Evolutionary conservation across 2,113 vertebrate species (phyloP).

Genomic region (Pipa parva): DNA sequence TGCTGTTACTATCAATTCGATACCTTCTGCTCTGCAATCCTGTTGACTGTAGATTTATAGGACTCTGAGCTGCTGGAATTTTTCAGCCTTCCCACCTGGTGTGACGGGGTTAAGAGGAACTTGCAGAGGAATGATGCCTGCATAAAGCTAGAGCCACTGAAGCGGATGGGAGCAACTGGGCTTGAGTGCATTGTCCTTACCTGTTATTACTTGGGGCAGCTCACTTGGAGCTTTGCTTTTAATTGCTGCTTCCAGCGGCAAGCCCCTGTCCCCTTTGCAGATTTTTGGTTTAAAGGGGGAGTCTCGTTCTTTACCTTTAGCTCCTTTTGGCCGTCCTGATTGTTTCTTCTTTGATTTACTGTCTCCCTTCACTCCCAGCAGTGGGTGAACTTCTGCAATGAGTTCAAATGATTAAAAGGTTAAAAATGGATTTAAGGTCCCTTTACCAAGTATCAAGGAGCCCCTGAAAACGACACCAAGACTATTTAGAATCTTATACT

Average conservation of each 20-base stretch:
- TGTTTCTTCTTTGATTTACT: slow-evolving; percentile 99
- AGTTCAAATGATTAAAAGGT: not conserved
- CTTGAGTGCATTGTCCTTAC: slow-evolving; percentile 70
- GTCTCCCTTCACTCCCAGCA: slow-evolving; percentile 96
- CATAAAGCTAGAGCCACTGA: slow-evolving; percentile 29
- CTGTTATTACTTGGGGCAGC: slow-evolving; percentile 83
- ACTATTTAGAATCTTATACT: too few relatives aligned
- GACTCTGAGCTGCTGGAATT: not conserved
- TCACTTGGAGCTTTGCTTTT: slow-evolving; percentile 89
- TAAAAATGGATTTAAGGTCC: not conserved
- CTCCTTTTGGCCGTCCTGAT: slow-evolving; percentile 95
- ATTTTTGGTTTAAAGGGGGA: slow-evolving; percentile 96
- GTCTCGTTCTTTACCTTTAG: slow-evolving; percentile 99
- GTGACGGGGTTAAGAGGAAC: slow-evolving; percentile 16
- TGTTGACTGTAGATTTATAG: not conserved
- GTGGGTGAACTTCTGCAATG: slow-evolving; percentile 85
- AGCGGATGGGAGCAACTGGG: slow-evolving; percentile 22
- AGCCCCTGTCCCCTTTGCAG: slow-evolving; percentile 92
- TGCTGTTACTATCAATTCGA: too few relatives aligned
- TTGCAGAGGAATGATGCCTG: not conserved
- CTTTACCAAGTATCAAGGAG: not conserved
- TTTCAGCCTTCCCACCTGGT: not conserved
- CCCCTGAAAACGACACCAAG: too few relatives aligned
- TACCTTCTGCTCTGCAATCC: too few relatives aligned
- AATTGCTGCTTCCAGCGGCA: slow-evolving; percentile 86